These are phyloP conservation scores for Cichladusa arquata DNA, from an alignment of 2,113 vertebrate species.

Conservation along the genomic window DNA sequence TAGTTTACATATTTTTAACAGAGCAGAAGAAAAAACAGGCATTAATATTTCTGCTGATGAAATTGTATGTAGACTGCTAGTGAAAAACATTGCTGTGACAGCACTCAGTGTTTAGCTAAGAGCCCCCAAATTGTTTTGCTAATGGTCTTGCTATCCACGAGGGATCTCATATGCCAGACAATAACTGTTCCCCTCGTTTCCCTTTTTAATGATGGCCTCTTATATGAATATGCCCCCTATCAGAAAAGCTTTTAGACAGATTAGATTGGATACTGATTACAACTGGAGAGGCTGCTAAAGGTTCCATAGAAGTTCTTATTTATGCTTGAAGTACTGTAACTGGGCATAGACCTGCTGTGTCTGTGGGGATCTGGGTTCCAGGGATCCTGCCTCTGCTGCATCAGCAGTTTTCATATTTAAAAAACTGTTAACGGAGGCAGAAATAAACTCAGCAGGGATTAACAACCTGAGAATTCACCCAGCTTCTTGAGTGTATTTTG, in stretches of 20 bases:
- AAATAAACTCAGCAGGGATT: background rate
- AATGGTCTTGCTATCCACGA: constrained; percentile 17
- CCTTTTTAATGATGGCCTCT: constrained; percentile 23
- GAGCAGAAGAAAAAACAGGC: background rate
- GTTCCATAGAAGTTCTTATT: background rate
- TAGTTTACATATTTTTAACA: background rate
- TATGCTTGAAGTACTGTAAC: background rate
- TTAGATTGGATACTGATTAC: constrained; percentile 19
- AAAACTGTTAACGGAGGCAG: background rate
- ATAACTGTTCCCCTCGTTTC: background rate
- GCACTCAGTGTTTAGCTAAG: constrained; percentile 4
- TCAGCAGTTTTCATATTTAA: background rate
- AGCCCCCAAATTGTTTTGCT: constrained; percentile 28
- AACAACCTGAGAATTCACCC: background rate
- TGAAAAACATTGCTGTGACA: background rate
- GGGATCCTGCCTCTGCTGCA: background rate
- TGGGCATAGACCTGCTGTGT: background rate
- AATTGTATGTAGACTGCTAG: background rate
- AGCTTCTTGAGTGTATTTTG: background rate
- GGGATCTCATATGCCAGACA: background rate
- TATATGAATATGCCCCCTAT: constrained; percentile 26
- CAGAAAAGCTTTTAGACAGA: constrained; percentile 45
- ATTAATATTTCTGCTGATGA: background rate
- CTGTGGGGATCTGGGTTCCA: background rate
- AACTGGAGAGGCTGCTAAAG: background rate